Evolutionary conservation across 1,140 invertebrate species (phyloP).

Genomic region (Babylonia areolata): DNA sequence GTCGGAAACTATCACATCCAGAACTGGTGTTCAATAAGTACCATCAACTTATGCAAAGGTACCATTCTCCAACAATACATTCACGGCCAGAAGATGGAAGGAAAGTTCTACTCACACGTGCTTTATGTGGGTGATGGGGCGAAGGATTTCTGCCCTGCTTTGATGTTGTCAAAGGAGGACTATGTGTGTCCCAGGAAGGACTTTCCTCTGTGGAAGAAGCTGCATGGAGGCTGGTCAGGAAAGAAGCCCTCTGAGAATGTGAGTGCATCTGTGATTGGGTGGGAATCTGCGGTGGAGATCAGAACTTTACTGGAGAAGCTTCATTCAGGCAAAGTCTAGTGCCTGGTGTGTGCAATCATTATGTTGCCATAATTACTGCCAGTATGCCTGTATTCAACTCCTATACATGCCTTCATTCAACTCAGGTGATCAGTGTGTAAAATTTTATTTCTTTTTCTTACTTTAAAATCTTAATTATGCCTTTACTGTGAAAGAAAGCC

Average conservation of each 20-base stretch:
- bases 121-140: conserved; percentile 86
- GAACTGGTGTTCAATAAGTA: conserved; percentile 83
- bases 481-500: too few species aligned
- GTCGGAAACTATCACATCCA: conserved; percentile 84
- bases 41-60: conserved; percentile 87
- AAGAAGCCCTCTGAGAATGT: conserved; percentile 34
- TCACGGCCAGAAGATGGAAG: conserved; percentile 76
- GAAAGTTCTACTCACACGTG: conserved; percentile 79
- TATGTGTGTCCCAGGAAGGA: conserved; percentile 82
- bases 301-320: conserved; percentile 54
- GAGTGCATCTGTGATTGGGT: conserved; percentile 63
- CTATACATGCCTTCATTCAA: too few species aligned
- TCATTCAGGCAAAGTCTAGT: background rate
- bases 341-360: background rate
- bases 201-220: conserved; percentile 71
- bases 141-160: conserved; percentile 87
- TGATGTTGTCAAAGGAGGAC: conserved; percentile 81
- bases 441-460: too few species aligned
- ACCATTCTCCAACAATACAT: conserved; percentile 82
- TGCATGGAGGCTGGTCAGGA: conserved; percentile 50
- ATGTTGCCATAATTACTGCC: background rate
- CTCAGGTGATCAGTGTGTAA: too few species aligned
- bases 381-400: too few species aligned
- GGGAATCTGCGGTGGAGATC: conserved; percentile 67
- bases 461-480: too few species aligned